Base-by-base conservation (phyloP, 2,797 vertebrate genomes). In the Poeciliopsis turneri region DNA sequence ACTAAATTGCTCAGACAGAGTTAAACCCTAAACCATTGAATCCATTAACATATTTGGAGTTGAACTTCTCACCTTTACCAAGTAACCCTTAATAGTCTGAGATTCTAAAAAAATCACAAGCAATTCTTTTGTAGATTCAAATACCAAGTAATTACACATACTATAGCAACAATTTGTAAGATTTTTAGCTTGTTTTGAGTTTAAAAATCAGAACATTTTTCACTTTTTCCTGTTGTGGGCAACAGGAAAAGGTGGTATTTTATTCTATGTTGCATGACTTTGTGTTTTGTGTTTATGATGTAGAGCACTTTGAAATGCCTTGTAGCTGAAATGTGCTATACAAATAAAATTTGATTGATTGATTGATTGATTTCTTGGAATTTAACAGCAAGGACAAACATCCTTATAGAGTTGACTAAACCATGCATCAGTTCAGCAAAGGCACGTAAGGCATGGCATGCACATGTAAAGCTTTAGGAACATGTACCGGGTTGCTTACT, bases 391-490 rank as follows among this genome's bases (percentile, higher is more conserved):
- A 47, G 43, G 25, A 1, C 33, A 76, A 46, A 68, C 18, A 41
- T 25, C 20, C 20, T 41, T 25, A 13, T 36, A 68, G 20, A 25
- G 10, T 41, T 41, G 64, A 41, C 20, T 68, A 68, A 68, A 39
- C 36, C 23, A 68, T 68, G 64, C 36, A 74, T 61, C 69, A 59
- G 55, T 84, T 78, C 79, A 78, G 76, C 75, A 83, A 75, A 53
- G 28, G 16, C 47, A 74, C 28, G 45, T 87, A 10, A 39, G 55
- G 73, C 71, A 47, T 51, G 57, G 71, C 78, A 77, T 51, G 72
- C 71, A 85, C 25, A 30, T 41, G 33, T 66, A 36, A 66, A 66
- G 15, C 11, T 15, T 53, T 45, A 23, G 49, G 71, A 66, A 85
- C 15, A 23, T 23, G 47, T 30, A 55, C 51, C 18, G 76, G 57